These are phyloP conservation scores for Melinaea marsaeus DNA, from an alignment of 2,888 invertebrate genomes.

Conservation along the genomic window DNA sequence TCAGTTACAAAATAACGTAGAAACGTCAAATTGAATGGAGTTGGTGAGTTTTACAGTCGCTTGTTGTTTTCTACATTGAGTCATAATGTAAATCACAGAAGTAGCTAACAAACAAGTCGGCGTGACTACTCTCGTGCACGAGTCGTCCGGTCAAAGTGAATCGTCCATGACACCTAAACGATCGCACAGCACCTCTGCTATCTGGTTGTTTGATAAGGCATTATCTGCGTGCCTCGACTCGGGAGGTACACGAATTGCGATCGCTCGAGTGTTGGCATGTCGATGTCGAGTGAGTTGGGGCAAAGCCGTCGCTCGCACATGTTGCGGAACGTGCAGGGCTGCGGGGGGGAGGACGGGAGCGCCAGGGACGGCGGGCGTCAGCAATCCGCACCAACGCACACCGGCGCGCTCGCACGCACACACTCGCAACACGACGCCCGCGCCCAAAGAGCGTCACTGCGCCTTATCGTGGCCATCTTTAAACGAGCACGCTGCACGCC, in stretches of 20 bases:
- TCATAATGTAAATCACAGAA: slow-evolving; percentile 53
- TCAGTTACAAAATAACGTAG: slow-evolving; percentile 1
- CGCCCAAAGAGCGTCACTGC: slow-evolving; percentile 71
- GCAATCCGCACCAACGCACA: slow-evolving; percentile 39
- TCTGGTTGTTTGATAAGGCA: slow-evolving; percentile 72
- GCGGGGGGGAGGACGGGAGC: slow-evolving; percentile 44
- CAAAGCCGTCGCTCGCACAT: slow-evolving; percentile 55
- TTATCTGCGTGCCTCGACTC: slow-evolving; percentile 66
- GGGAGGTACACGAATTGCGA: slow-evolving; percentile 54
- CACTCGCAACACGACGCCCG: slow-evolving; percentile 63
- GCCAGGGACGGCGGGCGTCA: slow-evolving; percentile 62
- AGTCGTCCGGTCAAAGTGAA: slow-evolving; percentile 50
- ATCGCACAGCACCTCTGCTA: slow-evolving; percentile 74
- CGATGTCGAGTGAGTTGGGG: slow-evolving; percentile 46
- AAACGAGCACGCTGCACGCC: slow-evolving; percentile 72
- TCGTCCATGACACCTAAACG: slow-evolving; percentile 74
- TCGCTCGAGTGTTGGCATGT: slow-evolving; percentile 46
- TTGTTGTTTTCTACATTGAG: slow-evolving; percentile 49
- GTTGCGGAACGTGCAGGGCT: slow-evolving; percentile 68
- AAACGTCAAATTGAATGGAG: slow-evolving; percentile 11
- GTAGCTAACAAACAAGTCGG: slow-evolving; percentile 53
- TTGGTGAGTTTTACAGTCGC: slow-evolving; percentile 16
- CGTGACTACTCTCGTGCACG: slow-evolving; percentile 55
- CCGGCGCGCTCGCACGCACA: slow-evolving; percentile 65
- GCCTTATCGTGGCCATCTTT: slow-evolving; percentile 77